Conservation (phyloP, 1,140 invertebrate genomes). For the Drosophila gunungcola region DNA sequence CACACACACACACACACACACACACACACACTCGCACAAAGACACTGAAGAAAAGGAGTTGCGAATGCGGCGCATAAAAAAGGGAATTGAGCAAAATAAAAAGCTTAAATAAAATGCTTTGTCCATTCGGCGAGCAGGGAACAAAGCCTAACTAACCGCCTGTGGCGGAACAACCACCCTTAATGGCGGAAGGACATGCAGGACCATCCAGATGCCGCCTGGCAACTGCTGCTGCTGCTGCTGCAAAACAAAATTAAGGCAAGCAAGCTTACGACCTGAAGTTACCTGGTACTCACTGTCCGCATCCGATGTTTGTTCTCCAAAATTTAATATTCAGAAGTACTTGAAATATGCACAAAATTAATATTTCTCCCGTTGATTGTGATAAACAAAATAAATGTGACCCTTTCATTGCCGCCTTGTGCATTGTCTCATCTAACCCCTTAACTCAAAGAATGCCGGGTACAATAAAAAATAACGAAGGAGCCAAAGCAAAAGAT, state of each 20-base stretch:
- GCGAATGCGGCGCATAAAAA: conserved; percentile 41
- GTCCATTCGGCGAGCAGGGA: conserved; percentile 53
- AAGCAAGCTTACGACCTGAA: background rate
- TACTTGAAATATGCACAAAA: too few species aligned
- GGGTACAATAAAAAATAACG: conserved; percentile 32
- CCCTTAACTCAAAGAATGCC: background rate
- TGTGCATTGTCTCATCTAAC: background rate
- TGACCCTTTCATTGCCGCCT: too few species aligned
- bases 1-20: conserved; percentile 28
- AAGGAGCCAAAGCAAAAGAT: conserved; percentile 66
- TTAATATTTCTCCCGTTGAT: too few species aligned
- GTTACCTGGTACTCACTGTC: conserved; percentile 9
- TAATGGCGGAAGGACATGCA: conserved; percentile 77
- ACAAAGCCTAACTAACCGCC: conserved; percentile 75
- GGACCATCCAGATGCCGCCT: conserved; percentile 55
- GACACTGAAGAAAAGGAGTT: conserved; percentile 38
- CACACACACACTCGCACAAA: conserved; percentile 20
- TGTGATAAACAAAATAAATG: too few species aligned
- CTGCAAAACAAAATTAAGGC: conserved; percentile 4
- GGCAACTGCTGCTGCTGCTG: conserved; percentile 64
- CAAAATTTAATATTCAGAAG: too few species aligned
- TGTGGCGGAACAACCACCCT: conserved; percentile 69
- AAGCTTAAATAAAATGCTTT: conserved; percentile 82
- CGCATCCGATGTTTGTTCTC: background rate
- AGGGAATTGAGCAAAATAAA: conserved; percentile 73